Evolutionary conservation across 2,888 invertebrate species (phyloP).

Genomic region (Amiota communis): DNA sequence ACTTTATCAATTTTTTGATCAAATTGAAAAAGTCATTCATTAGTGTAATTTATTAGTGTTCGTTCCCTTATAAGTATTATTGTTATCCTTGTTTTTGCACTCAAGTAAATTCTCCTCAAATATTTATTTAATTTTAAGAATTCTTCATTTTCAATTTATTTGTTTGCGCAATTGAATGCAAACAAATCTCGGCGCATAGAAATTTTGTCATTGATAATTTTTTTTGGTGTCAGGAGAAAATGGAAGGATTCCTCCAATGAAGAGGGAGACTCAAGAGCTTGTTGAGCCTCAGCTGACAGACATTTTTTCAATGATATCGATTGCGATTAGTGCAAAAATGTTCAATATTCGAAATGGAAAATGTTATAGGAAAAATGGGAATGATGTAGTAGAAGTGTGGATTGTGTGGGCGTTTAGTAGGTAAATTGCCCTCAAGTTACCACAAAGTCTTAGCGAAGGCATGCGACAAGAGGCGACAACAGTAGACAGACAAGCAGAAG

Average conservation of each 20-base stretch:
- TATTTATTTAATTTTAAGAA: conserved; percentile 66
- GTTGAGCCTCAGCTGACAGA: conserved; percentile 48
- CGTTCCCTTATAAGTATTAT: background rate
- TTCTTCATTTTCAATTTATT: conserved; percentile 67
- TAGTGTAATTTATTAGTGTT: conserved; percentile 61
- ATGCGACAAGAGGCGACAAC: no score
- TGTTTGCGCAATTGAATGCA: conserved; percentile 59
- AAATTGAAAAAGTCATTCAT: conserved; percentile 54
- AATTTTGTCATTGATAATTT: conserved; percentile 31
- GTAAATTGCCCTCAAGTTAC: conserved; percentile 39
- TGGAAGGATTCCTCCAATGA: background rate
- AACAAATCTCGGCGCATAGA: conserved; percentile 44
- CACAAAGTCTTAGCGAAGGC: no score
- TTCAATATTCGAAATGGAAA: conserved; percentile 57
- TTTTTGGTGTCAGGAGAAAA: conserved; percentile 20
- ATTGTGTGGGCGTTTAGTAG: conserved; percentile 40
- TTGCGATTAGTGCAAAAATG: conserved; percentile 65
- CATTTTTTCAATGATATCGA: conserved; percentile 65
- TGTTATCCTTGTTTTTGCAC: background rate
- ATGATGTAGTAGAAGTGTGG: background rate
- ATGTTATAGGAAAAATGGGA: conserved; percentile 35
- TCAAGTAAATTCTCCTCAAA: conserved; percentile 58
- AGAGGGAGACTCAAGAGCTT: conserved; percentile 48
- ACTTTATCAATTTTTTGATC: conserved; percentile 61
- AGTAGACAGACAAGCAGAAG: no score